These are phyloP conservation scores for Pseudomyrmex concolor DNA, from an alignment of 1,140 invertebrate species.

Conservation along the genomic window DNA sequence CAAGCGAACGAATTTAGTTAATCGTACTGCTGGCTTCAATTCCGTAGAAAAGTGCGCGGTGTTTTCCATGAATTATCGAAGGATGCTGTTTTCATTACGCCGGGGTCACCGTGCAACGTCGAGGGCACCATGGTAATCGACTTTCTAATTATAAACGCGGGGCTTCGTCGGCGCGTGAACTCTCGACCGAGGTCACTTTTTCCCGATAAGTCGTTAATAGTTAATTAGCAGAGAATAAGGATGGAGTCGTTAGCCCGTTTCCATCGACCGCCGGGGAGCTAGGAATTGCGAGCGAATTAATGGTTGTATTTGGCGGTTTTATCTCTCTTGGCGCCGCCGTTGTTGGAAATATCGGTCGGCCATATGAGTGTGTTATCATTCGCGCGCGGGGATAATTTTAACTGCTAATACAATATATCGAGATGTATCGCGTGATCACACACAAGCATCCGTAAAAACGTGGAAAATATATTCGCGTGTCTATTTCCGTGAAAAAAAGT, in stretches of 20 bases:
- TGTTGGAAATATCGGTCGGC: too few relatives aligned
- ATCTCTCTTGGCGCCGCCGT: neutral
- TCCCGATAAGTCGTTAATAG: slow-evolving; percentile 70
- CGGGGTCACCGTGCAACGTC: slow-evolving; percentile 14
- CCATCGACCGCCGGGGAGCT: neutral
- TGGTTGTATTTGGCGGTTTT: neutral
- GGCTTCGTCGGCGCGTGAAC: slow-evolving; percentile 54
- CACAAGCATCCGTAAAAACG: neutral
- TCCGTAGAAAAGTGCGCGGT: slow-evolving; percentile 10
- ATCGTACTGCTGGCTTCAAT: slow-evolving; percentile 14
- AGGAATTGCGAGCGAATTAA: slow-evolving; percentile 13
- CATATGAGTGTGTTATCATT: neutral
- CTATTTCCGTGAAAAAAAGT: neutral
- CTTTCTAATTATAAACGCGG: slow-evolving; percentile 72
- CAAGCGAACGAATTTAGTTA: slow-evolving; percentile 29
- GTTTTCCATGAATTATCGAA: slow-evolving; percentile 58
- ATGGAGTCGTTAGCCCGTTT: slow-evolving; percentile 47
- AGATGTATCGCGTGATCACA: too few relatives aligned
- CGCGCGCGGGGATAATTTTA: neutral
- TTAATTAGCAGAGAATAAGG: slow-evolving; percentile 72
- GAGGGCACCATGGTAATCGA: slow-evolving; percentile 66
- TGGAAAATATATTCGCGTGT: neutral
- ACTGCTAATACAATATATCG: neutral
- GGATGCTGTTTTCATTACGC: slow-evolving; percentile 44
- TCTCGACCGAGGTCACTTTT: slow-evolving; percentile 65